Evolutionary conservation across 2,797 vertebrate species (phyloP).

Genomic region (Loris lydekkerianus): DNA sequence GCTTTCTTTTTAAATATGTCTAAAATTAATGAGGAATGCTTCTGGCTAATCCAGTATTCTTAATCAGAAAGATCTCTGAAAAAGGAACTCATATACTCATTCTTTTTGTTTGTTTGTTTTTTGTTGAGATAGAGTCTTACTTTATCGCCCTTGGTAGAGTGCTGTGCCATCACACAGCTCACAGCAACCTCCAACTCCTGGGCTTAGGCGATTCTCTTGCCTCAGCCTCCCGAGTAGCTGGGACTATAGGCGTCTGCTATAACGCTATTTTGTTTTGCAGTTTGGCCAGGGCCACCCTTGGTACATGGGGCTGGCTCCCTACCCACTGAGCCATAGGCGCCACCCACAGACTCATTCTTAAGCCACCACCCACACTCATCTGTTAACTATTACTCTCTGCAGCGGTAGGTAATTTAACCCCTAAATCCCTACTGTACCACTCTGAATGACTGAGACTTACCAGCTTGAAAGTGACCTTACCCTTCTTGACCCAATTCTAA

Average conservation of each 20-base stretch:
- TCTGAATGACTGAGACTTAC: conserved; percentile 58
- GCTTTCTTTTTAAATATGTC: conserved; percentile 85
- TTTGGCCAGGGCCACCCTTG: too few species aligned
- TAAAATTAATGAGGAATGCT: conserved; percentile 75
- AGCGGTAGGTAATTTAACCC: conserved; percentile 71
- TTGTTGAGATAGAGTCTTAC: too few species aligned
- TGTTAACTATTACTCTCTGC: not conserved
- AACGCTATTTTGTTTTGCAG: too few species aligned
- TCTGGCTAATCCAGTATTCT: conserved; percentile 68
- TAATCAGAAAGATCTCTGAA: conserved; percentile 56
- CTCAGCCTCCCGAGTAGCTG: too few species aligned
- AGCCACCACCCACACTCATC: not conserved
- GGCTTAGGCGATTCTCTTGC: too few species aligned
- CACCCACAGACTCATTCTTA: not conserved
- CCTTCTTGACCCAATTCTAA: conserved; percentile 70
- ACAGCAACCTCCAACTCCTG: too few species aligned
- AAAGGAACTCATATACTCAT: conserved; percentile 51
- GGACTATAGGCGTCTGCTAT: too few species aligned
- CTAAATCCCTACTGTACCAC: conserved; percentile 66
- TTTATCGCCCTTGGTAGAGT: too few species aligned
- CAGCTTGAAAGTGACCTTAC: conserved; percentile 74
- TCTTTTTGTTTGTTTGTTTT: not conserved
- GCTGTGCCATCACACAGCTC: too few species aligned
- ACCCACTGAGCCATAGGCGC: too few species aligned
- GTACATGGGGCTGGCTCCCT: too few species aligned